phyloP scores from a whole-genome alignment of 92 coral and sea anemone genomes.

The Muricea muricata region DNA sequence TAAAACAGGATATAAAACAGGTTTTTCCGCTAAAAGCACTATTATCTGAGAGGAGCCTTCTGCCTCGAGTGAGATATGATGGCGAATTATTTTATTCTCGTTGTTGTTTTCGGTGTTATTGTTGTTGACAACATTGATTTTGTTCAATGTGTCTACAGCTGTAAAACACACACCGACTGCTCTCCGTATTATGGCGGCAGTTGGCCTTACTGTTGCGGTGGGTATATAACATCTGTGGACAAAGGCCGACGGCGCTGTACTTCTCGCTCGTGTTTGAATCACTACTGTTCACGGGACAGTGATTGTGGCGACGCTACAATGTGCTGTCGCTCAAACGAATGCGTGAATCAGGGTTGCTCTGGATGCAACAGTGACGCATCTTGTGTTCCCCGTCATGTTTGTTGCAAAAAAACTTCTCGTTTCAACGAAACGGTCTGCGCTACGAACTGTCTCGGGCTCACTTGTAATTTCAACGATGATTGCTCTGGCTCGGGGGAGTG shows the following conservation, averaged over 20 bases:
- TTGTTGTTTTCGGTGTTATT: not conserved
- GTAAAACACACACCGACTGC: not conserved
- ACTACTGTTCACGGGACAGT: not conserved
- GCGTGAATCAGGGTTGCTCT: not conserved
- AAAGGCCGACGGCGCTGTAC: not conserved
- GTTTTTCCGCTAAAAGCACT: no score
- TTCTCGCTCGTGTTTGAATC: not conserved
- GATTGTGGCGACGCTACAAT: not conserved
- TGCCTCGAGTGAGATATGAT: no score
- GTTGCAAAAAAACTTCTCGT: not conserved
- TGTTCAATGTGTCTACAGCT: not conserved
- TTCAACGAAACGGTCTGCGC: not conserved
- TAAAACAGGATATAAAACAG: no score
- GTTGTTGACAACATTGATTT: not conserved
- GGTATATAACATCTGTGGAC: not conserved
- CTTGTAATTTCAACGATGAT: not conserved
- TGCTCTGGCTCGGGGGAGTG: not conserved
- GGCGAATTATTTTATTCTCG: not conserved
- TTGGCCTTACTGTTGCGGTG: not conserved
- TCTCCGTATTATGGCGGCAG: not conserved
- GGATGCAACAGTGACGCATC: not conserved
- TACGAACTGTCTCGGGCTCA: not conserved
- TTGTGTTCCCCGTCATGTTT: not conserved
- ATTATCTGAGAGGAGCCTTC: no score
- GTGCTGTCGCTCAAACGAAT: not conserved